Conservation (phyloP, 2,113 vertebrate species). For the Heptranchias perlo region DNA sequence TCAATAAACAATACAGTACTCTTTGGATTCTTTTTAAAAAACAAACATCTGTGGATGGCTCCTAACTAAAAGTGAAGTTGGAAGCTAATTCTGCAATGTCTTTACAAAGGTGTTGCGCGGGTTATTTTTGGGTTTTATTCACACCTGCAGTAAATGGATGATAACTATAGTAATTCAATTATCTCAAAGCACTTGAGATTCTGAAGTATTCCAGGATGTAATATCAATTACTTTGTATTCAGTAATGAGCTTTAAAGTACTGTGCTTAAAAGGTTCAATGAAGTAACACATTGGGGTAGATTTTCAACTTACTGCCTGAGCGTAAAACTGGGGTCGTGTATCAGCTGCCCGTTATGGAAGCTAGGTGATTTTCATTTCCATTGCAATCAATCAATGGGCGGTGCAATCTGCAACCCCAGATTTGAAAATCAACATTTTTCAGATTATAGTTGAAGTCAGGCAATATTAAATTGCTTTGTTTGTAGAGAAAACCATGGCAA, state of each 20-base stretch:
- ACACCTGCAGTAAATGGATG: not conserved
- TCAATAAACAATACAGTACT: not conserved
- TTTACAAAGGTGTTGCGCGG: not conserved
- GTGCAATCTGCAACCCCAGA: not conserved
- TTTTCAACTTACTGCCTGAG: not conserved
- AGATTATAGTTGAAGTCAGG: not conserved
- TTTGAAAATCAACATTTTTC: not conserved
- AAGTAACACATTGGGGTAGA: not conserved
- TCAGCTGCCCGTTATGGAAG: not conserved
- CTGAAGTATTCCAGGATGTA: not conserved
- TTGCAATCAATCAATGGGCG: not conserved
- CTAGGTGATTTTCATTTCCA: not conserved
- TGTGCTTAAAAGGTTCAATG: not conserved
- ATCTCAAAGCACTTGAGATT: not conserved
- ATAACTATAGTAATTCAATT: not conserved
- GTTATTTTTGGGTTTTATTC: not conserved
- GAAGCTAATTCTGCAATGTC: not conserved
- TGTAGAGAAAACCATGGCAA: not conserved
- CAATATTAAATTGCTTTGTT: not conserved
- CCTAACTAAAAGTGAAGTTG: not conserved
- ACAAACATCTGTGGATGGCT: not conserved
- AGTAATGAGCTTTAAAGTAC: not conserved
- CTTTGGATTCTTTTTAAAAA: not conserved
- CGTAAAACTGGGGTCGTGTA: not conserved
- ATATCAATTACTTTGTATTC: not conserved